Evolutionary conservation across 2,797 vertebrate species (phyloP).

Genomic region (Chaetodon trifasciatus): DNA sequence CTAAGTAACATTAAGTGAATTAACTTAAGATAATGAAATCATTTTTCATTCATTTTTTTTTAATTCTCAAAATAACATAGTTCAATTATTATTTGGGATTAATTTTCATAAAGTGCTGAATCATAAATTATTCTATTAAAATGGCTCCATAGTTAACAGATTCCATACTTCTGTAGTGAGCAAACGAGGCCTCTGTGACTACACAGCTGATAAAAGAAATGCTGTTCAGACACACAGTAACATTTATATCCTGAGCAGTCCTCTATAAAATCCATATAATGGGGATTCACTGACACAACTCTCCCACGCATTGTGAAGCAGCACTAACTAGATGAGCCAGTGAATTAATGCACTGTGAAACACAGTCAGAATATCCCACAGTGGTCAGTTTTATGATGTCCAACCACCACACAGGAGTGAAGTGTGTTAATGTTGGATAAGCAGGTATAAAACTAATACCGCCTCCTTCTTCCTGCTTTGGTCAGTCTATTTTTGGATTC

Average conservation of each 20-base stretch:
- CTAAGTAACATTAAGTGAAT: not conserved
- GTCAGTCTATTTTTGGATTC: conserved; percentile 11
- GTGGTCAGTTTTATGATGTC: conserved; percentile 73
- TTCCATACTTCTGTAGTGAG: not conserved
- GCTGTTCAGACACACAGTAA: conserved; percentile 6
- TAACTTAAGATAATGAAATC: not conserved
- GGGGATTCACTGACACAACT: conserved; percentile 62
- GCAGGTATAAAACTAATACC: conserved; percentile 39
- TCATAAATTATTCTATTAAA: not conserved
- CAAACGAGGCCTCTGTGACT: not conserved
- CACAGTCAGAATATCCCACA: conserved; percentile 69
- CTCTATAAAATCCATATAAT: conserved; percentile 67
- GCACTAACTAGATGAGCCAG: conserved; percentile 75
- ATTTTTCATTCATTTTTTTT: not conserved
- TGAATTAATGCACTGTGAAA: conserved; percentile 72
- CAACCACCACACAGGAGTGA: conserved; percentile 43
- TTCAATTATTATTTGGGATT: not conserved
- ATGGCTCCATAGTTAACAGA: not conserved
- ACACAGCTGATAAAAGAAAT: not conserved
- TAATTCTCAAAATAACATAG: not conserved
- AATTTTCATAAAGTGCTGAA: not conserved
- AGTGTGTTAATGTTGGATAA: conserved; percentile 55
- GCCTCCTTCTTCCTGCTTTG: not conserved
- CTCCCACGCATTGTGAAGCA: conserved; percentile 65
- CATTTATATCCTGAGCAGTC: conserved; percentile 37